Percentiles rank a stretch among this genome's conserved stretches.
Conservation (phyloP, 2,888 invertebrate species). For the Unio pictorum region DNA sequence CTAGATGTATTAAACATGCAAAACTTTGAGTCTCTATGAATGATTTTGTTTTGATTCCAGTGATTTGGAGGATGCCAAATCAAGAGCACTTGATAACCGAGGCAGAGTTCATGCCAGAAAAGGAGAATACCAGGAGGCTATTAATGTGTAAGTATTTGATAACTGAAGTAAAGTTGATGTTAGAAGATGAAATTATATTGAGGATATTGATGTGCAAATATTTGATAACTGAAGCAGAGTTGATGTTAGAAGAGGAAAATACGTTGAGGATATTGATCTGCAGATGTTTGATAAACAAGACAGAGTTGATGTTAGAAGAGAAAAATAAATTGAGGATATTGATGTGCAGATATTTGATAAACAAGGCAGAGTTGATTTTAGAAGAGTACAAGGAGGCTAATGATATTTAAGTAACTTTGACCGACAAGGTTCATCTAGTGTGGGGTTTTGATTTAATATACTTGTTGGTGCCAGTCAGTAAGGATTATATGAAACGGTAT, state of each 20-base stretch:
- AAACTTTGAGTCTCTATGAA: too few species aligned
- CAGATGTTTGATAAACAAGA: conserved; percentile 69
- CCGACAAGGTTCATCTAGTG: too few species aligned
- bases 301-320: conserved; percentile 68
- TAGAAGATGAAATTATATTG: conserved; percentile 66
- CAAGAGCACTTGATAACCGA: conserved; percentile 70
- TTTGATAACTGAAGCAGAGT: conserved; percentile 70
- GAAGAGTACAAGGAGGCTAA: conserved; percentile 70
- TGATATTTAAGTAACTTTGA: conserved; percentile 65
- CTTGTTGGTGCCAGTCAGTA: too few species aligned
- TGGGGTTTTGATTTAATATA: too few species aligned
- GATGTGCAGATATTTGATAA: conserved; percentile 70
- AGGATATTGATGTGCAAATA: conserved; percentile 70
- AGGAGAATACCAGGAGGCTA: conserved; percentile 69
- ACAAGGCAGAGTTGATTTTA: conserved; percentile 69
- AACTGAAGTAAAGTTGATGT: conserved; percentile 70
- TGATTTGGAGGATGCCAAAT: conserved; percentile 64
- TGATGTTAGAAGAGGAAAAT: conserved; percentile 68
- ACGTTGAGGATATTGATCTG: conserved; percentile 69
- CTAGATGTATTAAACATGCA: neutral
- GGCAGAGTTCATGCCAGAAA: conserved; percentile 70
- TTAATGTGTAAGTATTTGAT: conserved; percentile 69
- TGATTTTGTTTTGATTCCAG: conserved; percentile 33
- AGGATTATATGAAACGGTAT: too few species aligned
- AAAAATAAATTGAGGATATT: conserved; percentile 69